These are phyloP conservation scores for Cosmorhoe ocellata DNA, from an alignment of 2,888 invertebrate genomes.

Conservation along the genomic window DNA sequence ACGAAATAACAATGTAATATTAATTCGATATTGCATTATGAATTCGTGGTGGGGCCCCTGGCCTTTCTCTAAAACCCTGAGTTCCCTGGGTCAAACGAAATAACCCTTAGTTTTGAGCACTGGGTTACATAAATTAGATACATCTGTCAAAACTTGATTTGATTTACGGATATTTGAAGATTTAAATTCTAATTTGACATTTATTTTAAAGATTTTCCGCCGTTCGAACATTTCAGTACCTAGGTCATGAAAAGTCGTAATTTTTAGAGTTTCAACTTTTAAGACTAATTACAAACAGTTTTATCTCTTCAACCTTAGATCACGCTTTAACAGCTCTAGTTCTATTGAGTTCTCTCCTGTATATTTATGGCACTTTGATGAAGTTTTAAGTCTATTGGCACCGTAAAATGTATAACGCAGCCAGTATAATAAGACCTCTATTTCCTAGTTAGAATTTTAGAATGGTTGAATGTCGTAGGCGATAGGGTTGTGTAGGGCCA, in stretches of 20 bases:
- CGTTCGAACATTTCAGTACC: neutral
- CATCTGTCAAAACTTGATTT: no score
- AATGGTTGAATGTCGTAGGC: conserved; percentile 16
- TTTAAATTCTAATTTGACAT: no score
- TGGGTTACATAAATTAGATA: no score
- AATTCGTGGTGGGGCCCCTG: no score
- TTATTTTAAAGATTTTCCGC: no score
- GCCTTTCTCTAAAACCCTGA: no score
- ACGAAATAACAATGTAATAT: no score
- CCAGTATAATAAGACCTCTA: conserved; percentile 44
- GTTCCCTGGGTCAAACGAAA: no score
- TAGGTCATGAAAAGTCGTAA: conserved; percentile 1
- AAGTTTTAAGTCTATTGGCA: conserved; percentile 61
- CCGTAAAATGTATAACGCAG: conserved; percentile 55
- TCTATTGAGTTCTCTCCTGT: conserved; percentile 40
- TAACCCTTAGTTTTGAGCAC: no score
- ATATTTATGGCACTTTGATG: conserved; percentile 67
- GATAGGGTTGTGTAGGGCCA: conserved; percentile 34
- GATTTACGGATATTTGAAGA: no score
- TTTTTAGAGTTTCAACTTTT: conserved; percentile 1
- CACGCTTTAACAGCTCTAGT: conserved; percentile 13
- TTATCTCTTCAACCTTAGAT: conserved; percentile 14
- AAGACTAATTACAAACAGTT: conserved; percentile 13
- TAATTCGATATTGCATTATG: no score
- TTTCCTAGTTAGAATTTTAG: neutral